These are phyloP conservation scores for Podarcis muralis DNA, from an alignment of 2,113 vertebrate genomes.

Conservation along the genomic window DNA sequence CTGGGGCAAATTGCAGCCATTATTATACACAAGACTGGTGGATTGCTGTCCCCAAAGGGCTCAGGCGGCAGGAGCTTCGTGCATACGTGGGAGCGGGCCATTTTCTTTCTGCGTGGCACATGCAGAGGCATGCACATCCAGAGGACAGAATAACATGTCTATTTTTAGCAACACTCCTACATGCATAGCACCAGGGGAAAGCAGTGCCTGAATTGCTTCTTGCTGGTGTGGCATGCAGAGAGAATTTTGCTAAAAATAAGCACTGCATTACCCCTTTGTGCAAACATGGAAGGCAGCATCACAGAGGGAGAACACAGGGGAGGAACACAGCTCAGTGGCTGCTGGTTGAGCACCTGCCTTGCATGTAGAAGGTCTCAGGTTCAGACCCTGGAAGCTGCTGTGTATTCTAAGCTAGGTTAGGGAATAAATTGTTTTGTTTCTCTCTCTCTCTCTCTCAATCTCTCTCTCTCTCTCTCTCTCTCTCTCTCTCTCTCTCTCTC, in stretches of 20 bases:
- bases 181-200: not conserved
- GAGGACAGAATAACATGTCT: not conserved
- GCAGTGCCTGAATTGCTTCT: not conserved
- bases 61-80: not conserved
- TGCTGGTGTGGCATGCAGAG: not conserved
- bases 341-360: too few species aligned
- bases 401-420: too few species aligned
- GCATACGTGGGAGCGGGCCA: too few species aligned
- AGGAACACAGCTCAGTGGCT: too few species aligned
- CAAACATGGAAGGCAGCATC: too few species aligned
- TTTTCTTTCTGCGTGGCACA: not conserved
- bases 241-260: not conserved
- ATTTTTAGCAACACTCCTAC: not conserved
- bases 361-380: too few species aligned
- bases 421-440: not conserved
- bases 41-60: not conserved
- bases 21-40: not conserved
- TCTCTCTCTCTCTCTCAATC: not conserved
- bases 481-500: too few species aligned
- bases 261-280: not conserved
- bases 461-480: too few species aligned
- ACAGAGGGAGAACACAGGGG: not conserved
- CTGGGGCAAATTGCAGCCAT: not conserved
- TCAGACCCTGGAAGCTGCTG: too few species aligned
- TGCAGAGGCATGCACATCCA: not conserved